These are phyloP conservation scores for Amblyopsis rosae DNA, from an alignment of 2,113 vertebrate species.

Conservation along the genomic window DNA sequence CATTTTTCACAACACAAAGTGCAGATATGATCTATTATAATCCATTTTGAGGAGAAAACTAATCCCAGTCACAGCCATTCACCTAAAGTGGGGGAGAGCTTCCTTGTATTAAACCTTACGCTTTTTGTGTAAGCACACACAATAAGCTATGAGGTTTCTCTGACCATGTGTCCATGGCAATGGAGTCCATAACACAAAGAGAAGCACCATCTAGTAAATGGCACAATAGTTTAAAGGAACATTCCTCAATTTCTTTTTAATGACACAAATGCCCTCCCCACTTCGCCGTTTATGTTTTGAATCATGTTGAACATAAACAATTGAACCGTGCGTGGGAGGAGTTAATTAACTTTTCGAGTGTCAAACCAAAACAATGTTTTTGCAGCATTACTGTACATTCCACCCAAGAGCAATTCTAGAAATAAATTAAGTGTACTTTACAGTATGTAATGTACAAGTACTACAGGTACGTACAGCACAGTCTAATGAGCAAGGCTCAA, in stretches of 20 bases:
- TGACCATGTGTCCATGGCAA: background rate
- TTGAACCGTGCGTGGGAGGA: no score
- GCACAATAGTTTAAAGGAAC: no score
- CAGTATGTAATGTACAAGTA: no score
- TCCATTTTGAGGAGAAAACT: constrained; percentile 14
- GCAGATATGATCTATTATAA: constrained; percentile 27
- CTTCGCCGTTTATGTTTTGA: no score
- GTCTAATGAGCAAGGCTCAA: no score
- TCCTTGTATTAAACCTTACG: background rate
- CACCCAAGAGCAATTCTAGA: background rate
- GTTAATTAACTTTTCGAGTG: background rate
- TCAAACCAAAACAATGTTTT: no score
- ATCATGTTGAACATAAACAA: no score
- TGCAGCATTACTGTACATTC: background rate
- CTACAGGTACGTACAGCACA: no score
- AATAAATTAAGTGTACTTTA: background rate
- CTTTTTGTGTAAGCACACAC: constrained; percentile 17
- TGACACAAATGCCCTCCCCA: no score
- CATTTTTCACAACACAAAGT: background rate
- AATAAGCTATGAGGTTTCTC: constrained; percentile 3
- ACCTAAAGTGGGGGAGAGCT: background rate
- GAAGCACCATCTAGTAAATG: background rate
- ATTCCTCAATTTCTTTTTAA: no score
- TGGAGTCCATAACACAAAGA: background rate
- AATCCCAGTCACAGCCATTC: constrained; percentile 1